Base-by-base conservation (phyloP, 1,140 invertebrate species). In the Drosophila lacertosa region DNA sequence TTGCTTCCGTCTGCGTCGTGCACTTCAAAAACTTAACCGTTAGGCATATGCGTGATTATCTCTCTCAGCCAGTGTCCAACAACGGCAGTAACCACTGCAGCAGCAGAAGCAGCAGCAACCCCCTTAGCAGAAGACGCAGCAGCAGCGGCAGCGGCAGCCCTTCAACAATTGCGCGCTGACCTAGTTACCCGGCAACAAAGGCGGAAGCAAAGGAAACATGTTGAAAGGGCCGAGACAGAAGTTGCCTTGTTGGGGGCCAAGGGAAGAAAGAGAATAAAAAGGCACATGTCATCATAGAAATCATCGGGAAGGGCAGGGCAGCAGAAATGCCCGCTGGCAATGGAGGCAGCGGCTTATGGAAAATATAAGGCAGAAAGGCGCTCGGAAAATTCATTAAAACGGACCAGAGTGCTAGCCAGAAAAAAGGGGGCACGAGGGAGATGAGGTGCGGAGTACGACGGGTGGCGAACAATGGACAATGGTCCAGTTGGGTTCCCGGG, bases 11-110 rank as follows among this genome's bases (percentile, higher is more conserved):
- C 42, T 20, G 45, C 47, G 58, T 55, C 58, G 66, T 71, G 66
- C 74, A 86, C 82, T 86, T 86, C 82, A 86, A 88, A 86, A 86
- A 86, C 82, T 88, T 86, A 86, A 86, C 82, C 82, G 82, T 86
- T 88, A 72, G 82, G 82, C 82, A 86, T 86, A 88, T 86, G 82
- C 82, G 82, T 86, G 82, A 86, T 86, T 86, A 88, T 86, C 80
- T 84, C 59, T 64, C 59, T 45, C 70, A 47, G 53, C 68, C 58
- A 71, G 42, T 84, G 80, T 78, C 67, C 60, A 65, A 74, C 78
- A 59, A 55, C 55, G 59, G 50, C 74, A 44, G 45, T 20, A 32
- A 24, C 35, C 22, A 40, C 24, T n/a, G 13, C 20, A 33, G 24
- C 26, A 33, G 20, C 33, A 45, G n/a, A n/a, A 26, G 47, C 22